Evolutionary conservation across 1,140 invertebrate species (phyloP), one percentile per base, ranked within the genome.

Genomic region (Ooceraea biroi): DNA sequence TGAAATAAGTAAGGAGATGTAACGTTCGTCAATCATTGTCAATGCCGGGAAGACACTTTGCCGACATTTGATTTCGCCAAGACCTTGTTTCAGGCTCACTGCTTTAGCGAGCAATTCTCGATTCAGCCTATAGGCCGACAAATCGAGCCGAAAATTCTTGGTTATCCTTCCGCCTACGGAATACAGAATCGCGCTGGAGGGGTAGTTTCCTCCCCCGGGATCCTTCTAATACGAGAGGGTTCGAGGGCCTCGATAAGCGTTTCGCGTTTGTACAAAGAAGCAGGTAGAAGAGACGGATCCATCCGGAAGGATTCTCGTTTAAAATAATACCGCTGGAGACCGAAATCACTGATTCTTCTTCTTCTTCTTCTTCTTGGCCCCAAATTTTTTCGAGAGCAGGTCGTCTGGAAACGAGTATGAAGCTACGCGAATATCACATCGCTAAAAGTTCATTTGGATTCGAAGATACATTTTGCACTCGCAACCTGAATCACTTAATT

Each of bases 131-230:
- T 0, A 66, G n/a, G n/a, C n/a, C n/a, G 36, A 36, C 36, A 3
- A 68, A 55, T 68, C 27, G 30, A 78, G 14, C 14, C 68, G 30
- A 78, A 46, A 41, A 77, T 41, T 50, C 65, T 66, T 52, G 19
- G 41, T 68, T 25, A 22, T 1, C 22, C 22, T 4, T 11, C 17
- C 30, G 8, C 5, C 30, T 8, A 12, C 50, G 11, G n/a, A 17
- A 68, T 55, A 77, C 69, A 22, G 11, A 76, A 69, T 82, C 52
- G 48, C 63, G 61, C 44, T 66, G 60, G 46, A 74, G 76, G 50
- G 55, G 27, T 73, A 66, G 66, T 76, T 87, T 63, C 77, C 85
- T 87, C 27, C 60, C n/a, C n/a, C n/a, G 85, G 55, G 86, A 52
- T 78, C 72, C 55, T 66, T 65, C 68, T 50, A 72, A 86, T 48